Evolutionary conservation across 2,113 vertebrate genomes (phyloP).

Genomic region (Gopherus evgoodei): DNA sequence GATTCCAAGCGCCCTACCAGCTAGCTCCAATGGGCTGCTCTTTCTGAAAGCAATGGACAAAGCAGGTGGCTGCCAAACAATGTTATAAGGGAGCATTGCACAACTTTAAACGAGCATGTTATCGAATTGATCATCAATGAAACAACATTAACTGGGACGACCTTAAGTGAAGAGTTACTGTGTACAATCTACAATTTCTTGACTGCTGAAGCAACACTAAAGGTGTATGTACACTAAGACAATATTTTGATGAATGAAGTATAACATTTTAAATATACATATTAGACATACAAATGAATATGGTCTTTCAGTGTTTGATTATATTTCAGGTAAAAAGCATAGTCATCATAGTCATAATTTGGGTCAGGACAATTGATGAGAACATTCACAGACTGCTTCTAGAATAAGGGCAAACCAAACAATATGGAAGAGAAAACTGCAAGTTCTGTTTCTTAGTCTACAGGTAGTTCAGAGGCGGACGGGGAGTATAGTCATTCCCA

Average conservation of each 20-base stretch:
- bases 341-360: neutral
- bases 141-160: no score
- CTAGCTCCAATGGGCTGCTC: no score
- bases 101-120: no score
- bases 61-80: no score
- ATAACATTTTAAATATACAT: neutral
- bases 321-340: neutral
- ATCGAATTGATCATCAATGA: no score
- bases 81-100: no score
- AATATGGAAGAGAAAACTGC: neutral
- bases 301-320: neutral
- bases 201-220: slow-evolving; percentile 4
- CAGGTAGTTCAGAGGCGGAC: neutral
- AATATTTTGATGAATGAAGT: neutral
- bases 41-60: no score
- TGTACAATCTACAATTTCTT: neutral
- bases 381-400: neutral
- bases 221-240: slow-evolving; percentile 19
- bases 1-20: no score
- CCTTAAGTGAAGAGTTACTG: no score
- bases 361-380: neutral
- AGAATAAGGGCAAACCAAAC: neutral
- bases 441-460: neutral
- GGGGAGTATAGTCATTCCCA: rapidly evolving
- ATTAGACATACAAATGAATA: neutral